Percentiles rank a stretch among this genome's conserved stretches.
These are phyloP conservation scores for Montipora capitata DNA, from an alignment of 92 coral and sea anemone species.

Conservation along the genomic window DNA sequence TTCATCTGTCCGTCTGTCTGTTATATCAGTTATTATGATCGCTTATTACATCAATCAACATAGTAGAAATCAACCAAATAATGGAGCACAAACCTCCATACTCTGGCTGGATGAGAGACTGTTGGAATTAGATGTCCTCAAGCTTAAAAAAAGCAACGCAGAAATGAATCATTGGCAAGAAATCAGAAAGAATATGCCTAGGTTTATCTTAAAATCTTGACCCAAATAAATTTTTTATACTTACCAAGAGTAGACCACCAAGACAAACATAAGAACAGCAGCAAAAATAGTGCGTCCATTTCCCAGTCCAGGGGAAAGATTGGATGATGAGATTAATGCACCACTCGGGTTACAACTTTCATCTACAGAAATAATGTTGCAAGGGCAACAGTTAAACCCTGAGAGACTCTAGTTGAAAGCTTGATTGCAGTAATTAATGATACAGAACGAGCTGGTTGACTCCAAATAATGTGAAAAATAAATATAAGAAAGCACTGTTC, in stretches of 20 bases:
- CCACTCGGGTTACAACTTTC: constrained; percentile 89
- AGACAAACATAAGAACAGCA: constrained; percentile 91
- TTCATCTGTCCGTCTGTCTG: too few relatives aligned
- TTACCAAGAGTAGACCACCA: constrained; percentile 98
- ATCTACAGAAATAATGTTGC: constrained; percentile 44
- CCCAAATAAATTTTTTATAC: neutral
- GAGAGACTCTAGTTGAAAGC: too few relatives aligned
- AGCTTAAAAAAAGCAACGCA: neutral
- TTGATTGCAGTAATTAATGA: too few relatives aligned
- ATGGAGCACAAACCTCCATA: constrained; percentile 38
- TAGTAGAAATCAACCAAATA: neutral
- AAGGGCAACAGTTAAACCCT: too few relatives aligned
- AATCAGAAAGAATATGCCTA: too few relatives aligned
- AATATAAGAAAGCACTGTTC: too few relatives aligned
- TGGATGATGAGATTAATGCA: constrained; percentile 51
- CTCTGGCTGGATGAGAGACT: constrained; percentile 40
- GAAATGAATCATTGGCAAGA: too few relatives aligned
- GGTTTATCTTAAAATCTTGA: too few relatives aligned
- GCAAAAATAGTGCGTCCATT: constrained; percentile 92
- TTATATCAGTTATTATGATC: too few relatives aligned
- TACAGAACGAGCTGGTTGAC: too few relatives aligned
- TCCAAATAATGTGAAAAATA: too few relatives aligned
- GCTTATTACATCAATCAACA: neutral
- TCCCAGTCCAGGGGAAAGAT: constrained; percentile 82
- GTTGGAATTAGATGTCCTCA: constrained; percentile 29